Evolutionary conservation across 2,113 vertebrate species (phyloP), one percentile per base, ranked within the genome.

Genomic region (Stomatorhinus ivindoensis): DNA sequence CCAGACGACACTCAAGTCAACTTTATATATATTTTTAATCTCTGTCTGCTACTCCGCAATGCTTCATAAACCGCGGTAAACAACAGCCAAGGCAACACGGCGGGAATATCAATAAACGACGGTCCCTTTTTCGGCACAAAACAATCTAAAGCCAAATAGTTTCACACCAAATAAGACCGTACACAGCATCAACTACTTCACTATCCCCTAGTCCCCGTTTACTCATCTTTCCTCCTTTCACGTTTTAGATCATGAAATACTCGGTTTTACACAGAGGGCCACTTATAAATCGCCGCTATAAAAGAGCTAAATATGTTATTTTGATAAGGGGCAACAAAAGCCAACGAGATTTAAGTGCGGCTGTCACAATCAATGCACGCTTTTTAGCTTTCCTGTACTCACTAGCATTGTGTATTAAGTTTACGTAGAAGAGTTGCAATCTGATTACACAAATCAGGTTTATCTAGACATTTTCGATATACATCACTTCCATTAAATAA

Each of bases 241-340:
- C 82, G 27, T 84, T 65, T 61, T 85, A 55, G 27, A 42, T 27
- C 48, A 24, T 83, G 48, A 51, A 61, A 83, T 42, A 31, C 76
- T 61, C 58, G 11, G 82, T 86, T 86, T 84, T 3, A 61, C 10
- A 44, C 46, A 80, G 15, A 69, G 55, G 55, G n/a, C 73, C 82
- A 58, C 76, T 55, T 55, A 53, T 21, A 55, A 84, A 58, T 53
- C 39, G n/a, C 48, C 27, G 21, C 50, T 89, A 35, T 89, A 95
- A 93, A 95, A 88, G 89, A n/a, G 4, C 65, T 51, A 82, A 51
- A 19, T 65, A 35, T 88, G 88, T 10, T 69, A 88, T 88, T 47
- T 88, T 88, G 39, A 80, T 69, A 27, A 42, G 47, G 17, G 13
- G 3, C 21, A 84, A 17, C 17, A 84, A 46, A 84, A 47, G 17